Base-by-base conservation (phyloP, 1,140 invertebrate species). In the Drosophila arawakana region DNA sequence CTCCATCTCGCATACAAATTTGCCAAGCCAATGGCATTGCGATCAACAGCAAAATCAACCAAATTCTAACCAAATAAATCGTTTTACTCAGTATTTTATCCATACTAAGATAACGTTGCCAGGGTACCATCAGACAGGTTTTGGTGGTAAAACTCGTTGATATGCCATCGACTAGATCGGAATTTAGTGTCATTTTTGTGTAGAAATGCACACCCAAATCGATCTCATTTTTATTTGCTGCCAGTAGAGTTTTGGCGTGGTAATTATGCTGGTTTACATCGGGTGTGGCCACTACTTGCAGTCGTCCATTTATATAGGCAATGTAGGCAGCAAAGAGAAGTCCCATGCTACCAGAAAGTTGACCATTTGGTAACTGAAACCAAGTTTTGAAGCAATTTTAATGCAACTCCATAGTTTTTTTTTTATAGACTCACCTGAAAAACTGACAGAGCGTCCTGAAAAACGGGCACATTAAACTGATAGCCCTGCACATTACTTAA, bases 41-140 rank as follows among this genome's bases (percentile, higher is more conserved):
- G 2, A 55, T 5, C 9, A 76, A 1, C 9, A 76, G 5, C 6
- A 47, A 3, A 0, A 35, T 6, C 2, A 0, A 2, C 60, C 41
- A 25, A 30, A 30, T 30, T 30, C 3, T 30, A 5, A 30, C 3
- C 3, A 30, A 1, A 5, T 30, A 30, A 30, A 4, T 30, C 4
- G 25, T 30, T 30, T 30, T 30, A 2, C 25, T 30, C 25, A 30
- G 6, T 30, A 30, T 6, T 30, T 30, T 30, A 2, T 7, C 10
- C 13, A 61, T 15, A 3, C 65, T 57, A 25, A n/a, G 1, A 7
- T 34, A 21, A 3, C 39, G 43, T 10, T 62, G 66, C 44, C 61
- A 73, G 5, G 77, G 81, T 30, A 84, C 81, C n/a, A 81, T 30
- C 1, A 84, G 44, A 43, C 81, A 84, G 30, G 66, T 74, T 18